These are phyloP conservation scores for Crotalus helleri DNA, from an alignment of 2,113 vertebrate genomes.

Conservation along the genomic window DNA sequence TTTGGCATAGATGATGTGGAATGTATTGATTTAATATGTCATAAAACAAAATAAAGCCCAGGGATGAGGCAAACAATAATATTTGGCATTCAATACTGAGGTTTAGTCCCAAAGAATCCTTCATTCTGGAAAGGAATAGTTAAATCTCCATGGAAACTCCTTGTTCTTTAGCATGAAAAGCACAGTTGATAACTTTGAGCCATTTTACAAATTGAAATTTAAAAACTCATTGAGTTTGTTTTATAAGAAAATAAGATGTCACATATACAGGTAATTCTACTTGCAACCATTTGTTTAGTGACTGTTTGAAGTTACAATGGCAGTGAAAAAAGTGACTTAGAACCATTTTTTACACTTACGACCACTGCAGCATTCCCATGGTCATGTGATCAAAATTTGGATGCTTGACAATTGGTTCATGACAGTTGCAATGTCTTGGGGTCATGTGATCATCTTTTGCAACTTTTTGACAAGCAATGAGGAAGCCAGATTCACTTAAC, in stretches of 20 bases:
- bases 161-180: constrained; percentile 41
- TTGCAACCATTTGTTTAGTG: no score
- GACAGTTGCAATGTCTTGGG: background rate
- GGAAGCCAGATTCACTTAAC: background rate
- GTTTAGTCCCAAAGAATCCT: constrained; percentile 39
- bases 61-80: constrained; percentile 19
- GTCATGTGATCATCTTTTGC: background rate
- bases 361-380: background rate
- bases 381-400: background rate
- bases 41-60: constrained; percentile 26
- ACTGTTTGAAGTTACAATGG: no score
- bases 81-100: background rate
- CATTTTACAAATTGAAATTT: constrained; percentile 1
- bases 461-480: background rate
- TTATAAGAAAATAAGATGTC: constrained; percentile 17
- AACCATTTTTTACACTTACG: background rate
- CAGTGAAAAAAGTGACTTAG: background rate
- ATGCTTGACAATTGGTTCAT: background rate
- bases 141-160: constrained; percentile 54
- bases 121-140: constrained; percentile 42
- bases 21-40: constrained; percentile 22
- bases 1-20: constrained; percentile 28
- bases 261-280: background rate
- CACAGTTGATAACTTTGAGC: constrained; percentile 29
- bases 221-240: constrained; percentile 34